These are phyloP conservation scores for Pseudococcus longispinus DNA, from an alignment of 2,888 invertebrate species.

Conservation along the genomic window DNA sequence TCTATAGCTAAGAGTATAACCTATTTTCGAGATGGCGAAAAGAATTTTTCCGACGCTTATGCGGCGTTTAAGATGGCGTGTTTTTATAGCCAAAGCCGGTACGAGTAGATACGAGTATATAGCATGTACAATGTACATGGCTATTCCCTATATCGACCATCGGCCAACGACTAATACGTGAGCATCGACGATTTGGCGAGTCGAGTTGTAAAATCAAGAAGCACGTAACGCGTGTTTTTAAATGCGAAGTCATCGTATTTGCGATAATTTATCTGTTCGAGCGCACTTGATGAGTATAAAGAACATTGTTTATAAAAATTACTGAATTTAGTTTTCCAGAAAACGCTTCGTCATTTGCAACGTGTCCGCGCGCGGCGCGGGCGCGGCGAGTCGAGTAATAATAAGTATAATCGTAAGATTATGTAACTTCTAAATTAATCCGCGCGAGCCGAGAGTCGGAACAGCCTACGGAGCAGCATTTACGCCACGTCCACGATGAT, in stretches of 20 bases:
- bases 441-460: background rate
- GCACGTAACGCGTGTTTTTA: constrained; percentile 22
- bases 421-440: background rate
- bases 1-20: background rate
- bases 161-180: constrained; percentile 12
- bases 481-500: too few relatives aligned
- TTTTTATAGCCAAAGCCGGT: background rate
- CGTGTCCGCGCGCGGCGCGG: background rate
- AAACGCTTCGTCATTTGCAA: background rate
- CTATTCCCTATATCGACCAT: background rate
- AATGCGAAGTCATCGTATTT: constrained; percentile 6
- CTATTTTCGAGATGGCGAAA: constrained; percentile 3
- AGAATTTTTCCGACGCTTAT: background rate
- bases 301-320: background rate
- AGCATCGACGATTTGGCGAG: background rate
- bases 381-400: too few relatives aligned
- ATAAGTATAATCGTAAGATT: background rate
- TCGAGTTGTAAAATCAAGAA: background rate
- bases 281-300: background rate
- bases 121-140: too few relatives aligned
- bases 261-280: background rate
- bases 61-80: background rate
- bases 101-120: too few relatives aligned
- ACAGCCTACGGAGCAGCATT: too few relatives aligned
- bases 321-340: background rate